These are phyloP conservation scores for Rugalucina vietnamica DNA, from an alignment of 2,888 invertebrate genomes.

Conservation along the genomic window DNA sequence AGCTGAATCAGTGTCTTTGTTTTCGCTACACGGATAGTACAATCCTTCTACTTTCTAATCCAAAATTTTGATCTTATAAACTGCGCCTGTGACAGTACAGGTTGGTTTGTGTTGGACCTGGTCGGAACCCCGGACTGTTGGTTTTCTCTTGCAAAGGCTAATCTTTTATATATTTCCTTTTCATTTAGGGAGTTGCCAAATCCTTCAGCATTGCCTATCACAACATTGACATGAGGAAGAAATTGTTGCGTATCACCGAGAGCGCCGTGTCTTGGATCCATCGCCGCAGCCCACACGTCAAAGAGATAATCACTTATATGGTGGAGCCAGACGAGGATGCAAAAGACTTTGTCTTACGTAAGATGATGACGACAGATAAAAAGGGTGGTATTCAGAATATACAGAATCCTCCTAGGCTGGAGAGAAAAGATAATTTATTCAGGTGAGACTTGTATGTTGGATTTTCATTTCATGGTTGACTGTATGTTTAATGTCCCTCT, in stretches of 20 bases:
- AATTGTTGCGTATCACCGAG: conserved; percentile 81
- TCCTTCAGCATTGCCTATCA: conserved; percentile 83
- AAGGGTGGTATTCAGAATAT: conserved; percentile 74
- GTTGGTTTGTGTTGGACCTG: no score
- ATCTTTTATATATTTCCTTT: no score
- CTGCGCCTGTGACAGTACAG: no score
- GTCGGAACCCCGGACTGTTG: no score
- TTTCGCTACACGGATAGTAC: no score
- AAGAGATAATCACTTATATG: conserved; percentile 80
- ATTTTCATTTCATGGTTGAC: no score
- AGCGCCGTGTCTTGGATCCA: conserved; percentile 83
- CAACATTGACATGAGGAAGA: conserved; percentile 80
- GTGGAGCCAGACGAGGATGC: conserved; percentile 79
- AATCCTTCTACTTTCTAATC: no score
- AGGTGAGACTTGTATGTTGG: conserved; percentile 75
- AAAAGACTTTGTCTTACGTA: conserved; percentile 79
- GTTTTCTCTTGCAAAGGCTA: no score
- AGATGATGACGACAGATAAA: conserved; percentile 80
- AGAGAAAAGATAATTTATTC: conserved; percentile 83
- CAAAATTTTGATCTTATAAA: no score
- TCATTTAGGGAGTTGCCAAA: conserved; percentile 82
- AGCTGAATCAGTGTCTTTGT: no score
- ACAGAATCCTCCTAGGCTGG: conserved; percentile 77
- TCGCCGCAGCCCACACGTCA: conserved; percentile 78
- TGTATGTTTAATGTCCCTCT: no score